Evolutionary conservation across 2,888 invertebrate species (phyloP).

Genomic region (Ernsta delagoae): DNA sequence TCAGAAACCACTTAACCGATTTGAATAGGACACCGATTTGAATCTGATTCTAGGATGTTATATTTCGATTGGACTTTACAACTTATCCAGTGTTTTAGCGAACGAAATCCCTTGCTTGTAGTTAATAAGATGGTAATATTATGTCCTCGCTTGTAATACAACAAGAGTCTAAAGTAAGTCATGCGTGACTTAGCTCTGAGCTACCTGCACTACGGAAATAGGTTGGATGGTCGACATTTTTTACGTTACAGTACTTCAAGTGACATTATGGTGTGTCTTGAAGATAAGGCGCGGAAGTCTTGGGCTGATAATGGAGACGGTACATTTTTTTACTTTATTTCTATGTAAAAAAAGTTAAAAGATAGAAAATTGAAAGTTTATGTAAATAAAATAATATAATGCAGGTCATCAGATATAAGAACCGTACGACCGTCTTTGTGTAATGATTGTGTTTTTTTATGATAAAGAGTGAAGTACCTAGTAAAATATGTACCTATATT

Average conservation of each 20-base stretch:
- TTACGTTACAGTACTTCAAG: slow-evolving; percentile 27
- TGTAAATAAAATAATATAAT: neutral
- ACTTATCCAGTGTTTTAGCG: too few species aligned
- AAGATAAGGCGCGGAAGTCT: slow-evolving; percentile 11
- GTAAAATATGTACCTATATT: too few species aligned
- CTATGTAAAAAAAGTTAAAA: neutral
- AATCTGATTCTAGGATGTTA: too few species aligned
- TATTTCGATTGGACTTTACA: too few species aligned
- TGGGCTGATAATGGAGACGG: neutral
- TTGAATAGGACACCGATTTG: too few species aligned
- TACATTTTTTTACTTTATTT: neutral
- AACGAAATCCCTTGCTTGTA: too few species aligned
- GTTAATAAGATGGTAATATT: too few species aligned
- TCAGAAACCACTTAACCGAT: too few species aligned
- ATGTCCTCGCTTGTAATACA: neutral
- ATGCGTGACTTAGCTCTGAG: slow-evolving; percentile 34
- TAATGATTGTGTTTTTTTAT: too few species aligned
- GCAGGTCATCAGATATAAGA: too few species aligned
- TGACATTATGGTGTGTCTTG: slow-evolving; percentile 26
- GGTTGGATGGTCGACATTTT: slow-evolving; percentile 24
- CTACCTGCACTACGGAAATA: slow-evolving; percentile 26
- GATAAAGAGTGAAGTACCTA: too few species aligned
- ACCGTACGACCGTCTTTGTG: too few species aligned
- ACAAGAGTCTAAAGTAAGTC: slow-evolving; percentile 4
- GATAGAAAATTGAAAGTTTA: neutral